Conservation (phyloP, 2,113 vertebrate species). For the Misgurnus mizolepis region DNA sequence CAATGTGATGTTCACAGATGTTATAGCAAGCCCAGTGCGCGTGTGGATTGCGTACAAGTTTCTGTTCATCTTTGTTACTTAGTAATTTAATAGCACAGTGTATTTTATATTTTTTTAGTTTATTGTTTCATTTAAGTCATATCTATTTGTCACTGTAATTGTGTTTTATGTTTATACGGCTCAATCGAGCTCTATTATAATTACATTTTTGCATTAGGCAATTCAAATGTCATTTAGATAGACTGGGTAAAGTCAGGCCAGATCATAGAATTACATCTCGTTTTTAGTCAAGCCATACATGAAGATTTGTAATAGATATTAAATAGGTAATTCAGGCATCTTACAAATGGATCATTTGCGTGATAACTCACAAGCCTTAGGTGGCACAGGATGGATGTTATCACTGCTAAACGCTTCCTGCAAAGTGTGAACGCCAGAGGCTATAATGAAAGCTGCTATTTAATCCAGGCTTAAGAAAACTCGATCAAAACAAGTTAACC, state of each 20-base stretch:
- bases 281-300: background rate
- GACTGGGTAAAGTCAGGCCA: background rate
- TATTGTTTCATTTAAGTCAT: background rate
- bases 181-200: slow-evolving; percentile 14
- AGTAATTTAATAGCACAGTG: background rate
- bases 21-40: no score
- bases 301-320: slow-evolving; percentile 12
- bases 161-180: background rate
- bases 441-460: slow-evolving; percentile 1
- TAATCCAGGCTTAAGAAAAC: slow-evolving; percentile 13
- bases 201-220: slow-evolving; percentile 1
- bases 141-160: background rate
- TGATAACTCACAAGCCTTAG: background rate
- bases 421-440: slow-evolving; percentile 10
- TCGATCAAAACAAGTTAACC: no score
- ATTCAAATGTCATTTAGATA: slow-evolving; percentile 20
- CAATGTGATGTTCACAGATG: no score
- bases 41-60: no score
- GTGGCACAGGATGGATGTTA: background rate
- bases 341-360: slow-evolving; percentile 6
- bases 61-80: background rate
- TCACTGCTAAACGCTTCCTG: background rate
- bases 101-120: background rate
- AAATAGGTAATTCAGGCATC: background rate
- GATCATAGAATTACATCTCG: background rate